phyloP scores from a whole-genome alignment of 2,888 invertebrate genomes.

The Pachydiplax longipennis region DNA sequence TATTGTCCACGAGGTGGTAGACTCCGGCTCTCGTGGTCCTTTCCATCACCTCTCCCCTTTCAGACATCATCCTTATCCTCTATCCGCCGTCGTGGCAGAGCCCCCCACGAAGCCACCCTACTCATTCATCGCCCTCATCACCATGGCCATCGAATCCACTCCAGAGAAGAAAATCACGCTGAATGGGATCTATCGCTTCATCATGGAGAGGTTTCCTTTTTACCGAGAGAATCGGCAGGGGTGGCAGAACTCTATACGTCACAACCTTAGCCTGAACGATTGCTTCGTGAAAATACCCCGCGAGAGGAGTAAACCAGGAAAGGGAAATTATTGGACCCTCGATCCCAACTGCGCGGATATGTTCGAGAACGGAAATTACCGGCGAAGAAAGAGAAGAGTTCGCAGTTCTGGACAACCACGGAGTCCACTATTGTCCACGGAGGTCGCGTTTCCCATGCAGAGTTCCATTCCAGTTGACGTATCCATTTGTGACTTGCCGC shows the following conservation, averaged over 20 bases:
- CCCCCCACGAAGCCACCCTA: conserved; percentile 88
- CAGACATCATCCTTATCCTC: conserved; percentile 64
- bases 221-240: conserved; percentile 98
- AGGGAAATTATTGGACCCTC: conserved; percentile 99
- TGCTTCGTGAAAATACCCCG: conserved; percentile 97
- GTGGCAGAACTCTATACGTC: conserved; percentile 99
- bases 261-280: conserved; percentile 96
- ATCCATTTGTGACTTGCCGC: neutral
- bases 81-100: conserved; percentile 65
- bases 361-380: conserved; percentile 89
- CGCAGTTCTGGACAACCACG: conserved; percentile 81
- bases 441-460: neutral
- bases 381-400: conserved; percentile 89
- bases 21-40: conserved; percentile 81
- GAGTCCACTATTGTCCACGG: neutral
- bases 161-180: conserved; percentile 92
- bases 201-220: conserved; percentile 98
- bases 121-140: conserved; percentile 98
- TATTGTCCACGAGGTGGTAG: conserved; percentile 65
- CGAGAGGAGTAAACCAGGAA: conserved; percentile 98
- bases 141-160: conserved; percentile 98
- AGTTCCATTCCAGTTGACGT: neutral
- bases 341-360: conserved; percentile 97
- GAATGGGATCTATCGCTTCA: conserved; percentile 98
- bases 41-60: conserved; percentile 72